A percentile compares a stretch with the other conserved stretches of the same genome.
Evolutionary conservation across 92 coral and sea anemone genomes (phyloP).

Genomic region (Parazoanthus atlanticus): DNA sequence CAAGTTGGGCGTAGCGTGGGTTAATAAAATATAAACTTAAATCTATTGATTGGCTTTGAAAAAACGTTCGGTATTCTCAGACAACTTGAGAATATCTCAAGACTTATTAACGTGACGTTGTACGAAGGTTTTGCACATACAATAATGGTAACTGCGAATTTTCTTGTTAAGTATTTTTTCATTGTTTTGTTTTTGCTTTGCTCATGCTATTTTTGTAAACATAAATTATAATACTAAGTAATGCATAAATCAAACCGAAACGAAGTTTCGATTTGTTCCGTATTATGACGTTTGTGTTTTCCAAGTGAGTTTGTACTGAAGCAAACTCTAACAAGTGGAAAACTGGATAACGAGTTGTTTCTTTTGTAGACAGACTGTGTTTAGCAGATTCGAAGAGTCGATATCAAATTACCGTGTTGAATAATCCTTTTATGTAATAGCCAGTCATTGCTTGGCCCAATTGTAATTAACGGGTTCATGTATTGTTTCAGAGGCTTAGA

Average conservation of each 20-base stretch:
- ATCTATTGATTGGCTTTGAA: neutral
- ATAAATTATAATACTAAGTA: neutral
- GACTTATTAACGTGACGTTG: neutral
- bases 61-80: too few species aligned
- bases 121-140: neutral
- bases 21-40: neutral
- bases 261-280: neutral
- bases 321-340: too few species aligned
- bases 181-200: neutral
- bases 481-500: too few species aligned
- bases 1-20: neutral
- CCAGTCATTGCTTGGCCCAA: neutral
- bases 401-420: too few species aligned
- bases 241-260: neutral
- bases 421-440: neutral
- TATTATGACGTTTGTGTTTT: too few species aligned
- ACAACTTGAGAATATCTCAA: neutral
- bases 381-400: neutral
- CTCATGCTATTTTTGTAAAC: neutral
- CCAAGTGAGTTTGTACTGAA: too few species aligned
- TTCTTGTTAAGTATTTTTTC: neutral
- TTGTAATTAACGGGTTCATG: neutral
- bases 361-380: neutral
- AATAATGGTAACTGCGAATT: neutral
- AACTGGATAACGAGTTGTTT: neutral